phyloP scores from a whole-genome alignment of 2,888 invertebrate species.

The Ceraclea dissimilis region DNA sequence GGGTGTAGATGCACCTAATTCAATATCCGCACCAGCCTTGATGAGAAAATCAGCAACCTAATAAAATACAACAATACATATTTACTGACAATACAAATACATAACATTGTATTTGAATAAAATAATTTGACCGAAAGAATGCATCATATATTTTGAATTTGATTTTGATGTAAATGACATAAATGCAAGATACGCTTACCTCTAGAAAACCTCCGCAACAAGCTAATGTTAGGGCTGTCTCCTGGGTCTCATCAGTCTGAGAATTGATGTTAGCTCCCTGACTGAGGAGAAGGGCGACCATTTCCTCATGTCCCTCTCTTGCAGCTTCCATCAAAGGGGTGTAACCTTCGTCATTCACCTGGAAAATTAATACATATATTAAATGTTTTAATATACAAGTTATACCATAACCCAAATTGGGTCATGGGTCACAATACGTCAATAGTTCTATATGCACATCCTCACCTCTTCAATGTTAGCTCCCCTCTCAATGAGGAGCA shows the following conservation, averaged over 20 bases:
- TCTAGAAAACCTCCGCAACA: conserved; percentile 94
- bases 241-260: conserved; percentile 97
- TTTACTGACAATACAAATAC: not conserved
- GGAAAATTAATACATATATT: not conserved
- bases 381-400: too few relatives aligned
- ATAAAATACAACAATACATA: not conserved
- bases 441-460: too few relatives aligned
- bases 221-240: conserved; percentile 88
- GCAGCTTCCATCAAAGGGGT: conserved; percentile 99
- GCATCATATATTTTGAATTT: too few relatives aligned
- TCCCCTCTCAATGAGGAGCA: conserved; percentile 90
- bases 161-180: too few relatives aligned
- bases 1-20: conserved; percentile 92
- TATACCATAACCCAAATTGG: too few relatives aligned
- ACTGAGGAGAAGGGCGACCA: conserved; percentile 88
- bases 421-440: too few relatives aligned
- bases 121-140: too few relatives aligned
- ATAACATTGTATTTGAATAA: too few relatives aligned
- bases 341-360: conserved; percentile 96
- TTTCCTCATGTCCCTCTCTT: conserved; percentile 96
- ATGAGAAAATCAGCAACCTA: conserved; percentile 80
- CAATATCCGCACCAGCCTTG: conserved; percentile 90
- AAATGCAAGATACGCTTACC: conserved; percentile 41
- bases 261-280: conserved; percentile 96
- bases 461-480: conserved; percentile 89